Conservation (phyloP, 2,113 vertebrate species). For the Vidua macroura region DNA sequence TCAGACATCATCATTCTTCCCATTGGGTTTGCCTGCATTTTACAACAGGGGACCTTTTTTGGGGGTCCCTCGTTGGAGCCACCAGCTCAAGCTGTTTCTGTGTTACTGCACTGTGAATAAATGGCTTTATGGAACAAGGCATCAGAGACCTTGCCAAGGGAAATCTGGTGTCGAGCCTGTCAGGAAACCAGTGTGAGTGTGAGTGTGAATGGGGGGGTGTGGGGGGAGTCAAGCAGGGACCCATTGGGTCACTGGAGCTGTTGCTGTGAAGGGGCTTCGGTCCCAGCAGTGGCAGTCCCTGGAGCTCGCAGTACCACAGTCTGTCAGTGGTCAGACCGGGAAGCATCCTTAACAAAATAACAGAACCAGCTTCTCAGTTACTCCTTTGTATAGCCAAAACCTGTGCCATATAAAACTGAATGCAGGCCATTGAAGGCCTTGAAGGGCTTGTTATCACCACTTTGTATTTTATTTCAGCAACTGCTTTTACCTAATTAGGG, state of each 20-base stretch:
- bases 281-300: background rate
- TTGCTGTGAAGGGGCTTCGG: accelerated
- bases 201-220: background rate
- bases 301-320: accelerated
- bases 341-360: background rate
- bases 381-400: background rate
- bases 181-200: background rate
- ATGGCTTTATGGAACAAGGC: accelerated
- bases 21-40: too few species aligned
- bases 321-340: accelerated
- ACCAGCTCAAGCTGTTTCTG: background rate
- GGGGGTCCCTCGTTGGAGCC: accelerated
- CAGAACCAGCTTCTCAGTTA: background rate
- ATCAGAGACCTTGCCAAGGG: accelerated
- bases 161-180: accelerated
- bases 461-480: background rate
- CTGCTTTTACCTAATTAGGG: background rate
- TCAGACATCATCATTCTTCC: too few species aligned
- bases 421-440: background rate
- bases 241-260: accelerated
- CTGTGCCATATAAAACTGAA: background rate
- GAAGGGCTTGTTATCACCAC: background rate
- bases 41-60: background rate
- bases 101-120: accelerated
- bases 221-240: accelerated